Conservation (phyloP, 1,140 invertebrate species). For the Diorhabda sublineata region DNA sequence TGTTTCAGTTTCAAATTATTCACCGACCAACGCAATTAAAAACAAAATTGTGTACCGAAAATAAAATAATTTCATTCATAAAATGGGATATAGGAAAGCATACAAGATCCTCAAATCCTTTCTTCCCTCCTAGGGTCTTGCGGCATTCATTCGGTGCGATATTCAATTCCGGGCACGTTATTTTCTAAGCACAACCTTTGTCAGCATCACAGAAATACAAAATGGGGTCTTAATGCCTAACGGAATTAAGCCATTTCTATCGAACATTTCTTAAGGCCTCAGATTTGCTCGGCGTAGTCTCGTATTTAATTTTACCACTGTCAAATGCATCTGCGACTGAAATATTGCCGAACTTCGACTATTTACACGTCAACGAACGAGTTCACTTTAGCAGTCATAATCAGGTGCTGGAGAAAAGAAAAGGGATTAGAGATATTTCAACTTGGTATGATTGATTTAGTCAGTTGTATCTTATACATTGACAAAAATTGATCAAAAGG, state of each 20-base stretch:
- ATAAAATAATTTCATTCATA: not conserved
- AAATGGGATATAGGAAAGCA: not conserved
- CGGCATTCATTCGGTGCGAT: constrained; percentile 19
- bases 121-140: not conserved
- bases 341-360: constrained; percentile 31
- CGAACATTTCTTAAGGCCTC: constrained; percentile 28
- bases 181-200: constrained; percentile 33
- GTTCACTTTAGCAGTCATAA: constrained; percentile 11
- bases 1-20: not conserved
- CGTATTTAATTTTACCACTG: constrained; percentile 33
- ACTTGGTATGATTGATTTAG: too few relatives aligned
- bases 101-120: not conserved
- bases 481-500: too few relatives aligned
- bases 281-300: constrained; percentile 10
- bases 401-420: constrained; percentile 15
- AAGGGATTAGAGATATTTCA: not conserved
- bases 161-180: constrained; percentile 30
- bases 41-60: not conserved
- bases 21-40: not conserved
- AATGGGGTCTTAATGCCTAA: constrained; percentile 28
- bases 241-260: constrained; percentile 29
- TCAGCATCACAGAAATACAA: constrained; percentile 28
- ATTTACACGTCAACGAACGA: constrained; percentile 21
- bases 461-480: too few relatives aligned
- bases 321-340: constrained; percentile 32